Evolutionary conservation across 2,888 invertebrate species (phyloP).

Genomic region (Euphydryas editha): DNA sequence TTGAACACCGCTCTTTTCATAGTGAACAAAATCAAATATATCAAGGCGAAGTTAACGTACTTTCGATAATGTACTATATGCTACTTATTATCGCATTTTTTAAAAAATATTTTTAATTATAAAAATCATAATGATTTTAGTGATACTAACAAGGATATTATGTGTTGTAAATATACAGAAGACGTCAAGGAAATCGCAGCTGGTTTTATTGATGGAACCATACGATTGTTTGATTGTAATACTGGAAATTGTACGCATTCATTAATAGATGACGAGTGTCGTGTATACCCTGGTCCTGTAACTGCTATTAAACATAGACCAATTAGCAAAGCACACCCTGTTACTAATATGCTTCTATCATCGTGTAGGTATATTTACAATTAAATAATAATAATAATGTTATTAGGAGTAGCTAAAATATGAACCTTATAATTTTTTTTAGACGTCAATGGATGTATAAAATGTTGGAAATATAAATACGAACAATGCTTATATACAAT

Average conservation of each 20-base stretch:
- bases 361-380: constrained; percentile 77
- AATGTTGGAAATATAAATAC: constrained; percentile 87
- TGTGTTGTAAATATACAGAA: constrained; percentile 85
- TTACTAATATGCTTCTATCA: constrained; percentile 81
- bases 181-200: constrained; percentile 83
- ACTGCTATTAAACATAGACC: constrained; percentile 85
- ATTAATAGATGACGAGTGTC: constrained; percentile 82
- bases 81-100: background rate
- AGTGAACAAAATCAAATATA: constrained; percentile 68
- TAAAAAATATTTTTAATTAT: background rate
- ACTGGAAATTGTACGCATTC: constrained; percentile 74
- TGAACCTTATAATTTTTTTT: background rate
- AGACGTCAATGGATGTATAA: constrained; percentile 87
- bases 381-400: constrained; percentile 3
- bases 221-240: constrained; percentile 80
- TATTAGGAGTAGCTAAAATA: background rate
- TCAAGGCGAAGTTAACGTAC: constrained; percentile 70
- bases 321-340: constrained; percentile 83
- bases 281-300: constrained; percentile 80
- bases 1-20: constrained; percentile 59
- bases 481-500: constrained; percentile 86
- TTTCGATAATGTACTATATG: constrained; percentile 68
- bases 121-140: constrained; percentile 55
- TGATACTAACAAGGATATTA: constrained; percentile 78
- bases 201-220: constrained; percentile 84